Percentiles rank a stretch among this genome's conserved stretches.
Conservation (phyloP, 2,113 vertebrate genomes). For the Anhinga rufa region DNA sequence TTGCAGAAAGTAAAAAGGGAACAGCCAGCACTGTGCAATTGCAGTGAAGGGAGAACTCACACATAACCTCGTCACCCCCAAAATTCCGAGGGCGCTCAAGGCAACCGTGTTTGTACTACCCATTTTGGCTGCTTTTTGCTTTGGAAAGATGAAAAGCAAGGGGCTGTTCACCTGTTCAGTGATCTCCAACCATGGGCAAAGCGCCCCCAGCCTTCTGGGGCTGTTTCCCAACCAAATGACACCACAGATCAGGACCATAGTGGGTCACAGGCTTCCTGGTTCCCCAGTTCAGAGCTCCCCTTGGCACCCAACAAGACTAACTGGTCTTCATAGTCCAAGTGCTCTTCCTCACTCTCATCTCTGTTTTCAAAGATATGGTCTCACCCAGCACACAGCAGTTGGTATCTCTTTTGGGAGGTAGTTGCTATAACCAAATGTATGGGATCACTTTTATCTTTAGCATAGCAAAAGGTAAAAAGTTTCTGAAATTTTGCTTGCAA, state of each 20-base stretch:
- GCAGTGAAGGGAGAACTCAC: neutral
- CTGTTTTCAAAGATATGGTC: neutral
- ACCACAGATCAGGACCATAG: neutral
- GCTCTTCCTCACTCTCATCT: neutral
- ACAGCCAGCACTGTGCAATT: neutral
- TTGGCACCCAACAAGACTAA: neutral
- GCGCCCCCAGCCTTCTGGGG: neutral
- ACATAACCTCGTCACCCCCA: neutral
- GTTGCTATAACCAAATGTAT: neutral
- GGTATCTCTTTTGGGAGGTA: neutral
- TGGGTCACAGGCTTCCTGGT: neutral
- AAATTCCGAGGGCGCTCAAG: neutral
- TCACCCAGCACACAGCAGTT: neutral
- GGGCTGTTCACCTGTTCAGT: neutral
- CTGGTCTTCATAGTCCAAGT: neutral
- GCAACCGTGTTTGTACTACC: neutral
- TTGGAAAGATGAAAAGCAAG: neutral
- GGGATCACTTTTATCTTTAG: neutral
- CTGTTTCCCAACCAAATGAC: neutral
- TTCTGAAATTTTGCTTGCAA: neutral
- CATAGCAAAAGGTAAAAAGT: neutral
- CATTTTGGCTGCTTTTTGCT: neutral
- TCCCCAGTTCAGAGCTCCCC: neutral
- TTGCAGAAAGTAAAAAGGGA: neutral
- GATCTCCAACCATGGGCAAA: rapidly evolving